phyloP scores from a whole-genome alignment of 2,113 vertebrate species.

The Siphamia tubifer region DNA sequence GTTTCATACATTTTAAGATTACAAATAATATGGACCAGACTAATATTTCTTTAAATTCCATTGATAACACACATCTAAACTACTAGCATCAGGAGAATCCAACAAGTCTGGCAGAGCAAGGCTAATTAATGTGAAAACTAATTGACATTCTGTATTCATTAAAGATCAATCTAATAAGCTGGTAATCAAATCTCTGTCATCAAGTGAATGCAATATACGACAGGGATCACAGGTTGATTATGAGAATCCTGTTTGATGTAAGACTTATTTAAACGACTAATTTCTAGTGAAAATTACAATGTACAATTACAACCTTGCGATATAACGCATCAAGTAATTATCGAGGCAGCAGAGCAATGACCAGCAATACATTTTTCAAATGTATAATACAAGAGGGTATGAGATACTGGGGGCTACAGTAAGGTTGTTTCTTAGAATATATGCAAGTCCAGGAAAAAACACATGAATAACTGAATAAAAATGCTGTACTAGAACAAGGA shows the following conservation, averaged over 20 bases:
- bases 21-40: too few species aligned
- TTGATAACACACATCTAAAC: too few species aligned
- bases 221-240: neutral
- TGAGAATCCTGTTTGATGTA: neutral
- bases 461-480: constrained; percentile 16
- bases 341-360: neutral
- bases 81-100: too few species aligned
- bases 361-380: neutral
- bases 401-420: constrained; percentile 9
- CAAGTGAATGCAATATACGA: neutral
- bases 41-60: neutral
- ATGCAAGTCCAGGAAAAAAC: constrained; percentile 6
- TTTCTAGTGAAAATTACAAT: too few species aligned
- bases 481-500: neutral
- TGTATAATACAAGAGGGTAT: neutral
- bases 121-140: constrained; percentile 18
- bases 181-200: constrained; percentile 5
- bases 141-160: neutral
- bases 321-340: neutral
- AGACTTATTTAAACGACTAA: neutral
- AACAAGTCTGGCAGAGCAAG: neutral
- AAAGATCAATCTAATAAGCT: constrained; percentile 11
- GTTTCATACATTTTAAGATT: too few species aligned
- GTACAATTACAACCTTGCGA: too few species aligned
- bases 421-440: neutral